Base-by-base conservation (phyloP, 2,888 invertebrate species). In the Drosophila maculinotata region DNA sequence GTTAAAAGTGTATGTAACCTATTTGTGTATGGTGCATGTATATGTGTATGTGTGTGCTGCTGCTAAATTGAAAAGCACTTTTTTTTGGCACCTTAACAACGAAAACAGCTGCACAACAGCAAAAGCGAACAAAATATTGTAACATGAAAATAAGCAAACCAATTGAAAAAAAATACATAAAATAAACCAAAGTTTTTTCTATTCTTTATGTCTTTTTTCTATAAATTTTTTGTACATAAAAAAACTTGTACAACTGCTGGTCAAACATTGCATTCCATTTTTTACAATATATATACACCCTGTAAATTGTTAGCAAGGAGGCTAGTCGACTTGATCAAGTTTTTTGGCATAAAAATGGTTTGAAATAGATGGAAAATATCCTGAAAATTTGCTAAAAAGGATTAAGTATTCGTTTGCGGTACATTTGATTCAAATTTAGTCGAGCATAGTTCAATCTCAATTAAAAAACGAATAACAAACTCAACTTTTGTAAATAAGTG, bases 21-120 rank as follows among this genome's bases (percentile, higher is more conserved):
- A 5, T 38, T 31, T 64, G 17, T 51, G 25, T 57, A 35, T 25
- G 28, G 0, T 9, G 9, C 31, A 10, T 38, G 30, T 28, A 15
- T n/a, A 8, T 31, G 14, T 10, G 12, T 56, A 14, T 42, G 41
- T 28, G 36, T 30, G 30, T 26, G 36, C n/a, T n/a, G n/a, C 33
- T 44, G 48, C 64, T 76, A 65, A 79, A 62, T 67, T 59, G 59
- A 71, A 74, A 63, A 53, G 49, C 53, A n/a, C n/a, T n/a, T 77
- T 36, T 12, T 14, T 69, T 78, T 75, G 71, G 67, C 81, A 87
- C 78, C 81, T 84, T 65, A 72, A 78, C 85, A 84, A 65, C 62
- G 44, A 71, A 70, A 82, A 73, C 80, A 85, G 60, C 81, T 79
- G 79, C 83, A 67, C 49, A 51, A 44, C 38, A 54, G 41, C 45